phyloP scores from a whole-genome alignment of 37 sponge, comb jelly and placozoan species.

The Axinella damicornis region DNA sequence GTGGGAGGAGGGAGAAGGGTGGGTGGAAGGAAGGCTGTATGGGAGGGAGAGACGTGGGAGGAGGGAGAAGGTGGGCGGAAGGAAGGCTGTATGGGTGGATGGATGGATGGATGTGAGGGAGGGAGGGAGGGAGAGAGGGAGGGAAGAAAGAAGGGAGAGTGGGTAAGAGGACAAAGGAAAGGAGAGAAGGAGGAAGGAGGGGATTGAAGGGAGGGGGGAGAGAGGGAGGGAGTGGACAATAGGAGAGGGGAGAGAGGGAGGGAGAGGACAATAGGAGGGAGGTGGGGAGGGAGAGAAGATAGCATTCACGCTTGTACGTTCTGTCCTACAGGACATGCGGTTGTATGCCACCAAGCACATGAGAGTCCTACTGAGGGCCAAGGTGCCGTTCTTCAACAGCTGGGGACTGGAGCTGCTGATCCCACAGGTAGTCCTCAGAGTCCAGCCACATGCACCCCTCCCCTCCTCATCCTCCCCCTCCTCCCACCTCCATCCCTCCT shows the following conservation, averaged over 20 bases:
- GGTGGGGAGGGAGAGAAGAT: too few species aligned
- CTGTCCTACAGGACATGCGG: slow-evolving; percentile 44
- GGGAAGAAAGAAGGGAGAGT: too few species aligned
- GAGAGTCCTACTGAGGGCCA: slow-evolving; percentile 76
- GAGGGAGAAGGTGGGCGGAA: neutral
- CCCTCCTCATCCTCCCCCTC: neutral
- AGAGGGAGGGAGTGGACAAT: neutral
- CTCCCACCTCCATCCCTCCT: neutral
- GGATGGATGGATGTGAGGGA: neutral
- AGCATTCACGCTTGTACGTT: too few species aligned
- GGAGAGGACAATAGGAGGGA: neutral
- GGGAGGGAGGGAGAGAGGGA: neutral
- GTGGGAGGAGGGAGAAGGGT: neutral
- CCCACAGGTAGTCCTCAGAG: slow-evolving; percentile 51
- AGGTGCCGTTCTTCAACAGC: slow-evolving; percentile 77
- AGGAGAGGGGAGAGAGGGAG: neutral
- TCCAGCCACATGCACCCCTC: neutral
- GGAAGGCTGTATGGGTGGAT: neutral
- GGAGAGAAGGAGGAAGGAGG: neutral
- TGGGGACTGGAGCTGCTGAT: slow-evolving; percentile 89
- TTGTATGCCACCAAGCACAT: slow-evolving; percentile 83
- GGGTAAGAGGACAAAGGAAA: neutral
- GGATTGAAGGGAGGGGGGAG: neutral
- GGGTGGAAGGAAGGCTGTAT: neutral
- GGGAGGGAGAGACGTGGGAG: neutral